Evolutionary conservation across 2,888 invertebrate species (phyloP).

Genomic region (Sesia apiformis): DNA sequence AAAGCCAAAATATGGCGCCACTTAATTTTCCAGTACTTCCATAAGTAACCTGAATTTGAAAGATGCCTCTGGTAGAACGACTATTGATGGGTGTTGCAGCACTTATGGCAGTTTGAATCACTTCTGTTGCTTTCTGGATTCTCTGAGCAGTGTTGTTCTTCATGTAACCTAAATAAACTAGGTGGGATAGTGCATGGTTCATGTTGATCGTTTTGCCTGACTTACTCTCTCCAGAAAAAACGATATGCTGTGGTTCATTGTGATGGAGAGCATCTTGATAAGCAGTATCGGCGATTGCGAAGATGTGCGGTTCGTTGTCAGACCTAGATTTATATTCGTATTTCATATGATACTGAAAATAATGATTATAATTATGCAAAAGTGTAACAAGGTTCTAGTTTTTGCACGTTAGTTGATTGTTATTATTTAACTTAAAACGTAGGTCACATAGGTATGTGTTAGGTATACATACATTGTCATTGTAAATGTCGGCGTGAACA

Average conservation of each 20-base stretch:
- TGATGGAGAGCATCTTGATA: slow-evolving; percentile 94
- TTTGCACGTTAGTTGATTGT: no score
- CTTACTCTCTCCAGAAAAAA: slow-evolving; percentile 92
- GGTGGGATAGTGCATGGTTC: slow-evolving; percentile 84
- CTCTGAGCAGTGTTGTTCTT: slow-evolving; percentile 77
- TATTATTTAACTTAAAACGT: background rate
- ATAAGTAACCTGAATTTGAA: slow-evolving; percentile 88
- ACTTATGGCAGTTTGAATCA: slow-evolving; percentile 86
- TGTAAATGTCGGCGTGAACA: slow-evolving; percentile 81
- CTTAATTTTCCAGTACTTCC: slow-evolving; percentile 89
- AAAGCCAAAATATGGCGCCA: slow-evolving; percentile 90
- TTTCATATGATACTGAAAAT: slow-evolving; percentile 81
- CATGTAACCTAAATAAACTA: slow-evolving; percentile 87
- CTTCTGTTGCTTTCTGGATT: slow-evolving; percentile 78
- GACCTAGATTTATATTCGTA: slow-evolving; percentile 90
- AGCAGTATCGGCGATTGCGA: slow-evolving; percentile 90
- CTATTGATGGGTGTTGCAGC: slow-evolving; percentile 89
- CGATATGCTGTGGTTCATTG: slow-evolving; percentile 87
- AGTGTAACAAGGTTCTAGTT: no score
- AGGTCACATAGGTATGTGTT: no score
- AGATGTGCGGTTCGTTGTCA: slow-evolving; percentile 93
- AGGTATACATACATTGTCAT: slow-evolving; percentile 74
- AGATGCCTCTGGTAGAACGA: slow-evolving; percentile 88
- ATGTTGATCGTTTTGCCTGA: slow-evolving; percentile 94
- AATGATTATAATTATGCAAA: background rate